Base-by-base conservation (phyloP, 1,140 invertebrate genomes). In the Mercenaria mercenaria region DNA sequence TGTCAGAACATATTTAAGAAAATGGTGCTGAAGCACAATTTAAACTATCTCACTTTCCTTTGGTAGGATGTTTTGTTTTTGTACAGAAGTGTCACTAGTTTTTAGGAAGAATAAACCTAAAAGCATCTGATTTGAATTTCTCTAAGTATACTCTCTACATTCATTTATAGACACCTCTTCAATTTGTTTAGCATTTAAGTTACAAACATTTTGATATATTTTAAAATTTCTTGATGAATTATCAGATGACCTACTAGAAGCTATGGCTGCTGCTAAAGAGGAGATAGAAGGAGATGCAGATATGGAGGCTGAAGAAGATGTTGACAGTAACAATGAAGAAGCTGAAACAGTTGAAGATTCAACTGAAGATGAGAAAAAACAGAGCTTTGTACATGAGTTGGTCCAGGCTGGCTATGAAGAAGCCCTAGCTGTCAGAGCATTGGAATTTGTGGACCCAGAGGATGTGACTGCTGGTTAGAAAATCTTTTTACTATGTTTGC, bases 211-310 rank as follows among this genome's bases (percentile, higher is more conserved):
- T n/a, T n/a, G n/a, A n/a, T n/a, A n/a, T n/a, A n/a, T n/a, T n/a
- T n/a, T n/a, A n/a, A n/a, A n/a, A n/a, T n/a, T n/a, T n/a, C n/a
- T n/a, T n/a, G n/a, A n/a, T n/a, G n/a, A n/a, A 47, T 47, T 47
- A 8, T 15, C 34, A 86, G 69, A 56, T 76, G 41, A 76, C 26
- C 32, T 74, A 23, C 20, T 52, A 43, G 69, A 88, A 18, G 91
- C 92, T 64, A 47, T 93, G 43, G 81, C 82, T 29, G 72, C 56
- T 47, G 84, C 93, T 13, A 91, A 92, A 79, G 76, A 91, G 29
- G 59, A 59, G 34, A 92, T 89, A 37, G 85, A 92, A 4, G 64
- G 77, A 37, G 37, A 83, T 20, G 83, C 50, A 76, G 82, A 86
- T 50, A 41, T 43, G 39, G 13, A 74, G 50, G 59, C 74, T 39